A percentile compares a stretch with the other conserved stretches of the same genome.
Evolutionary conservation across 2,797 vertebrate species (phyloP).

Genomic region (Chrysocyon brachyurus): DNA sequence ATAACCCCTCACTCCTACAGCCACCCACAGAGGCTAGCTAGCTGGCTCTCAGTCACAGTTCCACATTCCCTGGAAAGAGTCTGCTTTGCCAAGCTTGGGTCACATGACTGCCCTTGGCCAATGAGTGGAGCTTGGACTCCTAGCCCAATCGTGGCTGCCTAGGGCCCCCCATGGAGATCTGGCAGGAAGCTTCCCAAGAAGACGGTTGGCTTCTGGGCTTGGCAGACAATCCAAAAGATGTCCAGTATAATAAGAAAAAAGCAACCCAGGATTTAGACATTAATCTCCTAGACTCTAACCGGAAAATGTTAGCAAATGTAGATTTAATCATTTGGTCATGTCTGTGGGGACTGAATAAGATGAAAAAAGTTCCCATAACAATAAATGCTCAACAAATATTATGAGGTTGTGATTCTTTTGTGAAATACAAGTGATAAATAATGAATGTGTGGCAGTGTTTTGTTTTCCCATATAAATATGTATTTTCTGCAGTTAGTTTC

Average conservation of each 20-base stretch:
- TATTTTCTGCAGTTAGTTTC: neutral
- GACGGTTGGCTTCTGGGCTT: constrained; percentile 64
- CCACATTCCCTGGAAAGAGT: constrained; percentile 71
- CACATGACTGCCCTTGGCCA: constrained; percentile 52
- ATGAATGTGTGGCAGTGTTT: neutral
- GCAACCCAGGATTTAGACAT: neutral
- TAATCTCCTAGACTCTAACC: neutral
- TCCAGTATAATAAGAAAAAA: constrained; percentile 50
- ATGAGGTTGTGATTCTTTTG: neutral
- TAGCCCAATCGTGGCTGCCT: constrained; percentile 18
- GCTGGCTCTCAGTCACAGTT: constrained; percentile 33
- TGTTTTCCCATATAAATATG: neutral
- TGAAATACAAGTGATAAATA: neutral
- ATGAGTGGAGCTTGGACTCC: neutral
- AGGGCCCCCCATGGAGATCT: neutral
- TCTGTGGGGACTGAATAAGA: neutral
- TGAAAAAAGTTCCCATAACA: neutral
- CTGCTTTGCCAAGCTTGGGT: constrained; percentile 41
- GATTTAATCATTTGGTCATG: neutral
- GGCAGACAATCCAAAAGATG: constrained; percentile 53
- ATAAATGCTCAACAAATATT: neutral
- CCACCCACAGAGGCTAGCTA: constrained; percentile 60
- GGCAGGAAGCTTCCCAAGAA: constrained; percentile 62
- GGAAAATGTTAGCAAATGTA: neutral
- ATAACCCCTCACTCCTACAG: constrained; percentile 31